Evolutionary conservation across 2,888 invertebrate species (phyloP).

Genomic region (Sarcophaga carnaria): DNA sequence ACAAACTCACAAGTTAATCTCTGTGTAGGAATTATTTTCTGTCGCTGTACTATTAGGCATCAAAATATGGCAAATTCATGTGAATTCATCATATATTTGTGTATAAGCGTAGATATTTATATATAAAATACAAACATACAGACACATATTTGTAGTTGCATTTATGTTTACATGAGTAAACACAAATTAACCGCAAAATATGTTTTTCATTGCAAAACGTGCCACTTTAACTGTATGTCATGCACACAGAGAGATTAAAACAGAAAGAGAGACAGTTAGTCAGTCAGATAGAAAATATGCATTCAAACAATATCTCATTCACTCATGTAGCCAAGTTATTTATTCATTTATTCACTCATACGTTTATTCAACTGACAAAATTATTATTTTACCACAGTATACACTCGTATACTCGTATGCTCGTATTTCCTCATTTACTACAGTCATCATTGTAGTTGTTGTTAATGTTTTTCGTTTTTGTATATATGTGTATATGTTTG

Average conservation of each 20-base stretch:
- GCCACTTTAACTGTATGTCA: constrained; percentile 18
- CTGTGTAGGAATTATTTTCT: not conserved
- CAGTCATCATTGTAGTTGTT: too few species aligned
- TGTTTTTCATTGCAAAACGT: constrained; percentile 51
- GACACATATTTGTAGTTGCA: not conserved
- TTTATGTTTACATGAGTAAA: constrained; percentile 45
- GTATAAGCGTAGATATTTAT: not conserved
- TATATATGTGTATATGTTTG: too few species aligned
- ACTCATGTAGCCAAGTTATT: too few species aligned
- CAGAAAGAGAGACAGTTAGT: constrained; percentile 5
- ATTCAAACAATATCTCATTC: too few species aligned
- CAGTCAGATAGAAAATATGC: too few species aligned
- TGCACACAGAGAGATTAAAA: too few species aligned
- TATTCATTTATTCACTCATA: not conserved
- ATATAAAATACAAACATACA: not conserved
- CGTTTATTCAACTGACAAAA: constrained; percentile 17
- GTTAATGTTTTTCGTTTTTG: too few species aligned
- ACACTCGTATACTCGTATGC: not conserved
- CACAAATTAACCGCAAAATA: constrained; percentile 59
- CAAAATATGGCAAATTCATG: not conserved
- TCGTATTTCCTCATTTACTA: not conserved
- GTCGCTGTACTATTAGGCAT: not conserved
- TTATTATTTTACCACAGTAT: not conserved
- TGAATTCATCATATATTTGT: not conserved
- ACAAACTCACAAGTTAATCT: not conserved